Conservation (phyloP, 2,113 vertebrate species). For the Anser brachyrhynchus region DNA sequence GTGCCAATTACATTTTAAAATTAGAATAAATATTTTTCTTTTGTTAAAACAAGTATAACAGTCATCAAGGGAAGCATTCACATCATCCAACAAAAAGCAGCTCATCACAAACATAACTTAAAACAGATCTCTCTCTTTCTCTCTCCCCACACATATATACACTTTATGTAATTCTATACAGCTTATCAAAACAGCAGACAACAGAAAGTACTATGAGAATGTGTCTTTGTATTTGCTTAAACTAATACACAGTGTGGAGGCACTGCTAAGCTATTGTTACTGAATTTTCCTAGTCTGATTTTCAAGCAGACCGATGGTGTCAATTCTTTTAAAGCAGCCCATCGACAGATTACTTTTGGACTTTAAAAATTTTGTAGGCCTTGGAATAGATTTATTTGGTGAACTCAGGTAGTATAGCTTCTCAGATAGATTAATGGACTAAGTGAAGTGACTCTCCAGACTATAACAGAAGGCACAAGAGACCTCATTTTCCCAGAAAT, state of each 20-base stretch:
- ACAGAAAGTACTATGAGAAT: background rate
- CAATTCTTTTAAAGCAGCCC: background rate
- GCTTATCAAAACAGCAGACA: background rate
- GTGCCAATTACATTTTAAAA: background rate
- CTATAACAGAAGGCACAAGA: background rate
- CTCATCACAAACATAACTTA: background rate
- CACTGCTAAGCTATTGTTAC: background rate
- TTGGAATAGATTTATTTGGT: conserved; percentile 37
- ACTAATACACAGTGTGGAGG: background rate
- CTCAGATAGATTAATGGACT: conserved; percentile 46
- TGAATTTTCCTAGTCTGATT: background rate
- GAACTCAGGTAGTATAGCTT: conserved; percentile 27
- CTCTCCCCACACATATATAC: background rate
- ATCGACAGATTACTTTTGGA: background rate
- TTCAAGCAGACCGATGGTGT: background rate
- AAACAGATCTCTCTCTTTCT: background rate
- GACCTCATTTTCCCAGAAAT: conserved; percentile 22
- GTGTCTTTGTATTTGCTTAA: background rate
- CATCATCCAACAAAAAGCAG: background rate
- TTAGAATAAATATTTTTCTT: background rate
- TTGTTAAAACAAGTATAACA: background rate
- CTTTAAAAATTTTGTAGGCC: background rate
- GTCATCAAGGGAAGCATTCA: background rate
- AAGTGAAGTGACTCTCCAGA: conserved; percentile 58
- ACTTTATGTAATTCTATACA: background rate